Evolutionary conservation across 2,888 invertebrate genomes (phyloP).

Genomic region (Tryphoninae sp.): DNA sequence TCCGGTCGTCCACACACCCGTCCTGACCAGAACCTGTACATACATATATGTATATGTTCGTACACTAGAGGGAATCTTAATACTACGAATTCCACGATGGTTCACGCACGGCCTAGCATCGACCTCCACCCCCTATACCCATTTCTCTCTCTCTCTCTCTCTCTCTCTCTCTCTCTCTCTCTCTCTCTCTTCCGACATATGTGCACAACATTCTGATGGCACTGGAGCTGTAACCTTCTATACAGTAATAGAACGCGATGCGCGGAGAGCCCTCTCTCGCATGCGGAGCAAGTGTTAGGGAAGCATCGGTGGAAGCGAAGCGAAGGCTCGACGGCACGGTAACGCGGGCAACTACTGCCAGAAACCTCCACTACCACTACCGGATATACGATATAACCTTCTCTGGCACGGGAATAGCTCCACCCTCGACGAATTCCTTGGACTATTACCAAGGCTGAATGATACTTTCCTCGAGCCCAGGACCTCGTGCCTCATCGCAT

Average conservation of each 20-base stretch:
- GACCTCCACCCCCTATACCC: slow-evolving; percentile 47
- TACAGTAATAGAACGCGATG: slow-evolving; percentile 14
- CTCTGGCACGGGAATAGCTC: slow-evolving; percentile 45
- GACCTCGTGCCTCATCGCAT: not conserved
- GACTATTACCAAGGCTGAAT: slow-evolving; percentile 56
- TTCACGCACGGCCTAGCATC: slow-evolving; percentile 71
- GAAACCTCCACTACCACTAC: slow-evolving; percentile 20
- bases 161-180: slow-evolving; percentile 37
- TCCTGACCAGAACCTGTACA: not conserved
- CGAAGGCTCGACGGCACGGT: slow-evolving; percentile 19
- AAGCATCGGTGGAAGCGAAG: slow-evolving; percentile 41
- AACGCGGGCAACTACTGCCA: slow-evolving; percentile 30
- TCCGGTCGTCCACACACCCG: not conserved
- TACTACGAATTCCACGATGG: slow-evolving; percentile 69
- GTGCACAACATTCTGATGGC: slow-evolving; percentile 61
- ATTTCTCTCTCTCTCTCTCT: slow-evolving; percentile 26
- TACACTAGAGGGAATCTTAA: slow-evolving; percentile 65
- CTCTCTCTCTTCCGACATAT: slow-evolving; percentile 64
- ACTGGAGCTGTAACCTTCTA: slow-evolving; percentile 1
- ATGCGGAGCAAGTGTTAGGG: slow-evolving; percentile 30
- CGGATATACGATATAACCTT: slow-evolving; percentile 31
- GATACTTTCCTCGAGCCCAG: slow-evolving; percentile 53
- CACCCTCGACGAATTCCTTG: slow-evolving; percentile 58
- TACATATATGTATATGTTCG: slow-evolving; percentile 4
- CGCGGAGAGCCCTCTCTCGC: slow-evolving; percentile 9